A percentile compares a stretch with the other conserved stretches of the same genome.
Conservation (phyloP, 2,113 vertebrate genomes). For the Eptatretus burgeri region DNA sequence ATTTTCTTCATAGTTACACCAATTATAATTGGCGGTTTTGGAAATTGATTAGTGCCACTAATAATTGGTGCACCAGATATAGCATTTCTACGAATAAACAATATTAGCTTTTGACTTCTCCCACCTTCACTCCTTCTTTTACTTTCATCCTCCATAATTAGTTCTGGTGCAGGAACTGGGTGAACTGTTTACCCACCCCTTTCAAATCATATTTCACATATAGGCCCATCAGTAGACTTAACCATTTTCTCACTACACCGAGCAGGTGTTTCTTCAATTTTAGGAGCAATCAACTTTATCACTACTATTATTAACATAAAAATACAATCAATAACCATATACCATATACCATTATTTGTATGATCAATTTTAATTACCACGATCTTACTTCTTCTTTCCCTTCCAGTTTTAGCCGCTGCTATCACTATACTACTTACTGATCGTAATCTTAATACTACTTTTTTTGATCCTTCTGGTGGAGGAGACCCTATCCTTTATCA, state of each 20-base stretch:
- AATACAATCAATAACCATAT: constrained; percentile 10
- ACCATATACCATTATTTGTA: constrained; percentile 13
- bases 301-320: constrained; percentile 14
- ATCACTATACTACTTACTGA: constrained; percentile 14
- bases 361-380: constrained; percentile 12
- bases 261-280: constrained; percentile 10
- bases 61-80: constrained; percentile 14
- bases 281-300: constrained; percentile 13
- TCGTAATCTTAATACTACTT: constrained; percentile 12
- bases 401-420: constrained; percentile 10
- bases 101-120: background rate
- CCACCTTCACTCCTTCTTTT: constrained; percentile 12
- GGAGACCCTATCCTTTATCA: constrained; percentile 11
- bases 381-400: constrained; percentile 8
- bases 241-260: constrained; percentile 11
- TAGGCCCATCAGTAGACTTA: constrained; percentile 11
- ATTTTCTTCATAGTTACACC: constrained; percentile 15
- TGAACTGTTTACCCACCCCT: constrained; percentile 13
- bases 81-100: constrained; percentile 10
- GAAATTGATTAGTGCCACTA: constrained; percentile 12
- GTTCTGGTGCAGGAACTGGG: constrained; percentile 11
- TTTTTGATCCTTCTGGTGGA: constrained; percentile 11
- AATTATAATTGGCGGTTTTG: constrained; percentile 13
- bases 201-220: constrained; percentile 9
- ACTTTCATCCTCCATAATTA: constrained; percentile 10